Evolutionary conservation across 2,797 vertebrate genomes (phyloP).

Genomic region (Buceros bicornis): DNA sequence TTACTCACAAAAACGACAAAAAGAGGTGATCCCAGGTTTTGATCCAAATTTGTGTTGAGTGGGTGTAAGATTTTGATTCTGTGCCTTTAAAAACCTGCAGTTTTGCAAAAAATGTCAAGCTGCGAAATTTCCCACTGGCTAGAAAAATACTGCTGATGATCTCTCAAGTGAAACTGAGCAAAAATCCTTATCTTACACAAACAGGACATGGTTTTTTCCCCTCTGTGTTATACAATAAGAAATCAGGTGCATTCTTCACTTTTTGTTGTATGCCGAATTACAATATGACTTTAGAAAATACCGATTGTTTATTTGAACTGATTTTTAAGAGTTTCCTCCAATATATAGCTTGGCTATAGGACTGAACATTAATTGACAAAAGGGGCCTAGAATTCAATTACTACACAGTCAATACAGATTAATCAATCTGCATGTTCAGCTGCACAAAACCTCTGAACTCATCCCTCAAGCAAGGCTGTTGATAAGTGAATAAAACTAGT

Average conservation of each 20-base stretch:
- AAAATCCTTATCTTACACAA: conserved; percentile 10
- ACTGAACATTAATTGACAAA: background rate
- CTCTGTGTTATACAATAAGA: background rate
- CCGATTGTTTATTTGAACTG: background rate
- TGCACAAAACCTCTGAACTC: background rate
- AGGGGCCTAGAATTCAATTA: background rate
- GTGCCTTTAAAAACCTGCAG: conserved; percentile 32
- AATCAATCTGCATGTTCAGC: conserved; percentile 1
- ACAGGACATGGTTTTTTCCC: background rate
- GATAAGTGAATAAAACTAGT: background rate
- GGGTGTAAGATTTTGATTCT: background rate
- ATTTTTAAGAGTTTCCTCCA: background rate
- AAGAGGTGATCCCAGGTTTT: background rate
- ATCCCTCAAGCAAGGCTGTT: background rate
- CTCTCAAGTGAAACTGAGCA: conserved; percentile 23
- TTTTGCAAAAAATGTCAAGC: conserved; percentile 1
- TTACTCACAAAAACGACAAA: background rate
- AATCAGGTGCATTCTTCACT: background rate
- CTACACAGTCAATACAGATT: background rate
- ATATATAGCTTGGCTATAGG: background rate
- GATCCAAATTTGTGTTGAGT: background rate
- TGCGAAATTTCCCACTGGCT: conserved; percentile 1
- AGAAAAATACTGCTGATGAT: conserved; percentile 19
- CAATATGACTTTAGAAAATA: background rate
- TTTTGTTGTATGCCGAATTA: background rate